Base-by-base conservation (phyloP, 2,113 vertebrate genomes). In the Micromys minutus region DNA sequence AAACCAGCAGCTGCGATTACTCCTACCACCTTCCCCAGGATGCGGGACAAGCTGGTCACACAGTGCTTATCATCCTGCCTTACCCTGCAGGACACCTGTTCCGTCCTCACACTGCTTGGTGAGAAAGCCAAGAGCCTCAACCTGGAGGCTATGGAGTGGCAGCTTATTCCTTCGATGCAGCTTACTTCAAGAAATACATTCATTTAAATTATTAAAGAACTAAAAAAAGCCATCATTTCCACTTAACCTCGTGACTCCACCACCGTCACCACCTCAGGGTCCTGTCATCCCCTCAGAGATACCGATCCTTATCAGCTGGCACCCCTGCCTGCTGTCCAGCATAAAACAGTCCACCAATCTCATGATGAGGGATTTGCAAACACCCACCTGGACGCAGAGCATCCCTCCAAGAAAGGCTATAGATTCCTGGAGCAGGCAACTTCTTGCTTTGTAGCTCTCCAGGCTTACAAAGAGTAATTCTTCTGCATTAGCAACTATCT, bases 401-500 rank as follows among this genome's bases (percentile, higher is more conserved):
- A 8, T 36, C 39, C 61, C 55, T 16, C 5, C 3, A 45, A 80
- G 50, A 65, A 2, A 45, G n/a, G 2, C 17, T 6, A 47, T 50
- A 3, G 16, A 71, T 12, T 29, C 29, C 8, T 16, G 6, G 3
- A n/a, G 12, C 29, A 6, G 45, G 13, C 26, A 26, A 84, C 47
- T 31, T 12, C 11, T 47, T 5, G 7, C 22, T 47, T 61, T 93
- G 91, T 96, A 95, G 93, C 96, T 96, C 91, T 92, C 97, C 96
- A 97, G 90, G 87, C 92, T 81, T 86, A 80, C 81, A 91, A 91
- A 88, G 90, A 84, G 88, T 94, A 95, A 90, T 89, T 85, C 95
- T 96, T 97, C 95, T 92, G 85, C 95, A 93, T 94, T 91, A 95
- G 89, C 91, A 94, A 59, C 97, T 97, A 89, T 91, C 89, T 97